These are phyloP conservation scores for Indicator indicator DNA, from an alignment of 2,113 vertebrate species.

Conservation along the genomic window DNA sequence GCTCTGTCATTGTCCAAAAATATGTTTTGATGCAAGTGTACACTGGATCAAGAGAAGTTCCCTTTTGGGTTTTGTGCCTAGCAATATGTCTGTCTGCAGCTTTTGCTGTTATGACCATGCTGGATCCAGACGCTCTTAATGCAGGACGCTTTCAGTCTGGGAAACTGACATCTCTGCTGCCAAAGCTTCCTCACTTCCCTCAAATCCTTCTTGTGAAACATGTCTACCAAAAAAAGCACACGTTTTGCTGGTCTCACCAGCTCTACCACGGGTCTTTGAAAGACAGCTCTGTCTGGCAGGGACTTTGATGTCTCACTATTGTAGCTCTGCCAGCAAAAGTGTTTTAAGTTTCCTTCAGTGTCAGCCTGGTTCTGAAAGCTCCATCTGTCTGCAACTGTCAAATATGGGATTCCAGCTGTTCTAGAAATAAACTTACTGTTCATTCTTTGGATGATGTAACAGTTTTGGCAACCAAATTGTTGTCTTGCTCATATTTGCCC, in stretches of 20 bases:
- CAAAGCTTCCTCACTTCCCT: neutral
- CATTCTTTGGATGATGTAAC: neutral
- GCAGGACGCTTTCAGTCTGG: neutral
- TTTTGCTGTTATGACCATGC: neutral
- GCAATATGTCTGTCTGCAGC: neutral
- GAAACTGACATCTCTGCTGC: conserved; percentile 17
- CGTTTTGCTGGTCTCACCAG: neutral
- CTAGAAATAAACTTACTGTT: conserved; percentile 37
- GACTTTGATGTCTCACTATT: neutral
- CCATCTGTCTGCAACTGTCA: conserved; percentile 37
- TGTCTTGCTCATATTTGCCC: neutral
- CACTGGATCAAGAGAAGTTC: neutral
- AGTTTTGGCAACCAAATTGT: neutral
- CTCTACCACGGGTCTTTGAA: neutral
- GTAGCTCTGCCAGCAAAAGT: conserved; percentile 7
- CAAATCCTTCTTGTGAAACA: conserved; percentile 8
- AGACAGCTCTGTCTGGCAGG: conserved; percentile 40
- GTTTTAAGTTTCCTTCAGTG: conserved; percentile 19
- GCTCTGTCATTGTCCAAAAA: neutral
- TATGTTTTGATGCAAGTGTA: neutral
- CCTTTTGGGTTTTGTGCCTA: neutral
- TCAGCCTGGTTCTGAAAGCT: conserved; percentile 39
- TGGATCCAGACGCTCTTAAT: neutral
- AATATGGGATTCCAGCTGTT: conserved; percentile 32
- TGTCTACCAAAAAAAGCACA: neutral